These are phyloP conservation scores for Porites australiensis DNA, from an alignment of 64 coral and sea anemone genomes.

Conservation along the genomic window DNA sequence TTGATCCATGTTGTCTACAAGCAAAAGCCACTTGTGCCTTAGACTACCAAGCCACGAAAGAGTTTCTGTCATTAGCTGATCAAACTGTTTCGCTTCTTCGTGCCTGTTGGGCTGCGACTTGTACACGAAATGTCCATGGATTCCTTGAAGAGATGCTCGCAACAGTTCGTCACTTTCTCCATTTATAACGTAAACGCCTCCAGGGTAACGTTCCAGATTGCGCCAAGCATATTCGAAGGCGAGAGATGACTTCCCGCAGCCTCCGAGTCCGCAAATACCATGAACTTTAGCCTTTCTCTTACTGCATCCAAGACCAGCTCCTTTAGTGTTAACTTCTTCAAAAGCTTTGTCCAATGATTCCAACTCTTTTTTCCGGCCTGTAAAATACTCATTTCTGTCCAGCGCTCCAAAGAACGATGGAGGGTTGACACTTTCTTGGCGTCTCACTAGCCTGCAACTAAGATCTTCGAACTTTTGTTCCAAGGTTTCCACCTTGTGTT, in stretches of 20 bases:
- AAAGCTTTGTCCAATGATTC: background rate
- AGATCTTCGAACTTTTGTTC: conserved; percentile 31
- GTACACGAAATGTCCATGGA: no score
- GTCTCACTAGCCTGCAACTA: background rate
- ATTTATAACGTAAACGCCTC: conserved; percentile 20
- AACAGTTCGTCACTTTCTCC: no score
- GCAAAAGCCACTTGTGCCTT: no score
- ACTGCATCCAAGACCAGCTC: background rate
- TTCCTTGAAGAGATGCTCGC: no score
- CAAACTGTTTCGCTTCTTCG: no score
- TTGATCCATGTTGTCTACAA: no score
- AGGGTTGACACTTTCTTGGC: background rate
- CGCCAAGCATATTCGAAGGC: conserved; percentile 55
- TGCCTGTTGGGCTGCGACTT: no score
- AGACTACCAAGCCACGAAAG: no score
- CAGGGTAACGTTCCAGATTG: background rate
- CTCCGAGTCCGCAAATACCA: conserved; percentile 58
- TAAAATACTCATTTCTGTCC: conserved; percentile 35
- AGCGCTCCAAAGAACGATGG: conserved; percentile 32
- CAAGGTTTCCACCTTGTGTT: background rate
- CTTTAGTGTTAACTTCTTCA: background rate
- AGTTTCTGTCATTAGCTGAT: no score
- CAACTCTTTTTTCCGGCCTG: conserved; percentile 28
- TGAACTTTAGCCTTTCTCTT: background rate
- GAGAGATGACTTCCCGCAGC: conserved; percentile 46